These are phyloP conservation scores for Scaptomyza cyrtandrae DNA, from an alignment of 2,888 invertebrate genomes.

Conservation along the genomic window DNA sequence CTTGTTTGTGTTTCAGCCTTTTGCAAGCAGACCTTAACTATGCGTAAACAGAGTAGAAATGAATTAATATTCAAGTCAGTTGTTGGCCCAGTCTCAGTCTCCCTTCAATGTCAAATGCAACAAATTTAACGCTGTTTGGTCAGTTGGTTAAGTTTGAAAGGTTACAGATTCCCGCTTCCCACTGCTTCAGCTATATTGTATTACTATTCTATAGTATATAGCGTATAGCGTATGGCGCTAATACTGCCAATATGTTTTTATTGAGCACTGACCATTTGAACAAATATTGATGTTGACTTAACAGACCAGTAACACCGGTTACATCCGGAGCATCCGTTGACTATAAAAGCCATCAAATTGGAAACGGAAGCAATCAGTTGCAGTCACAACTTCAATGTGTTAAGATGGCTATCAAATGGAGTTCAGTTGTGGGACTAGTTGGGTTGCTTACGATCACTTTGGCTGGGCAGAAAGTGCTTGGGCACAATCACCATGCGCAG, in stretches of 20 bases:
- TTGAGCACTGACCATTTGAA: constrained; percentile 43
- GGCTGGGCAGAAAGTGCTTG: neutral
- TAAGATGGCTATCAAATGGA: constrained; percentile 42
- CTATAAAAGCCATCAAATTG: constrained; percentile 51
- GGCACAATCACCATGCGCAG: constrained; percentile 1
- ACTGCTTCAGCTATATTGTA: constrained; percentile 1
- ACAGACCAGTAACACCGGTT: constrained; percentile 24
- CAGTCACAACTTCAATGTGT: constrained; percentile 24
- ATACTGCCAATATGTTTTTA: constrained; percentile 8
- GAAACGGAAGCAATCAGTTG: constrained; percentile 31
- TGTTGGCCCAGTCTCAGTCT: constrained; percentile 17
- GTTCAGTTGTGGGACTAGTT: constrained; percentile 18
- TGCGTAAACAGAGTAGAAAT: constrained; percentile 9
- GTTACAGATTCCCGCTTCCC: neutral
- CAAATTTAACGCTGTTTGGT: constrained; percentile 30
- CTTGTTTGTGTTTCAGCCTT: constrained; percentile 1
- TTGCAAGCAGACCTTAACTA: neutral
- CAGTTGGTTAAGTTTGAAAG: constrained; percentile 30
- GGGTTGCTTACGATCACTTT: constrained; percentile 11
- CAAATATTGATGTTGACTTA: constrained; percentile 50
- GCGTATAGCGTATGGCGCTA: too few relatives aligned
- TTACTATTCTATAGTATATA: neutral
- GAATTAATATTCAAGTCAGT: constrained; percentile 10
- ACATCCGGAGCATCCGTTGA: constrained; percentile 15
- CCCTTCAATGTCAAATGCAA: constrained; percentile 7